Evolutionary conservation across 92 coral and sea anemone genomes (phyloP), one percentile per base, ranked within the genome.

Genomic region (Zoanthus solanderi): DNA sequence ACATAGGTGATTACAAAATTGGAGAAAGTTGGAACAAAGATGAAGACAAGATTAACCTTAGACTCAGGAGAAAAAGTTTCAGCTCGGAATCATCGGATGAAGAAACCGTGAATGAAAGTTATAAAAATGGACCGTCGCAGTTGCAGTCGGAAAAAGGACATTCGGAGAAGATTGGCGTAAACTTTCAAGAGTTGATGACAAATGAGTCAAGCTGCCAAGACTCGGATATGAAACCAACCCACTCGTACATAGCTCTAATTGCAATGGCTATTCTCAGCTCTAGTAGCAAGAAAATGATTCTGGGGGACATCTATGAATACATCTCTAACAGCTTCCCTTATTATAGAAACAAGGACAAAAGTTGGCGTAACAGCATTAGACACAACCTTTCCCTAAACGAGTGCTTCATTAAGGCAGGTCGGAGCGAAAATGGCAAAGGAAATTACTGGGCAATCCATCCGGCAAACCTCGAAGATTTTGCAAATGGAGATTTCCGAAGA

Each of bases 401-500:
- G 72, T 97, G 99, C 84, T 97, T 97, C 75, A 97, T 97, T 71
- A 97, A 97, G 68, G 98, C 98, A 0, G 99, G 99, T 71, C 91
- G 99, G 72, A 97, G 99, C 73, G 99, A 97, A 66, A 97, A 97
- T 73, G 99, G 99, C 32, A 97, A 97, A 50, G 99, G 99, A 0
- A 97, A 97, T 82, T 97, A 97, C 90, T 97, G 99, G 99, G 99
- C 99, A 0, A 95, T 97, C 45, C 99, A 97, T 31, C 99, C 98
- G 0, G 99, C 99, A 0, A 97, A 97, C 84, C 66, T 97, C 11
- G 99, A 97, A 65, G 99, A 97, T 86, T 97, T 97, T 53, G 98
- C 98, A 67, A 97, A 97, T 89, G 99, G 99, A 11, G 99, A 97
- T 47, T 97, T 97, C 72, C 94, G 99, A 8, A 84, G 99, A 34